Evolutionary conservation across 2,113 vertebrate species (phyloP), one percentile per base, ranked within the genome.

Genomic region (Atlantisia rogersi): DNA sequence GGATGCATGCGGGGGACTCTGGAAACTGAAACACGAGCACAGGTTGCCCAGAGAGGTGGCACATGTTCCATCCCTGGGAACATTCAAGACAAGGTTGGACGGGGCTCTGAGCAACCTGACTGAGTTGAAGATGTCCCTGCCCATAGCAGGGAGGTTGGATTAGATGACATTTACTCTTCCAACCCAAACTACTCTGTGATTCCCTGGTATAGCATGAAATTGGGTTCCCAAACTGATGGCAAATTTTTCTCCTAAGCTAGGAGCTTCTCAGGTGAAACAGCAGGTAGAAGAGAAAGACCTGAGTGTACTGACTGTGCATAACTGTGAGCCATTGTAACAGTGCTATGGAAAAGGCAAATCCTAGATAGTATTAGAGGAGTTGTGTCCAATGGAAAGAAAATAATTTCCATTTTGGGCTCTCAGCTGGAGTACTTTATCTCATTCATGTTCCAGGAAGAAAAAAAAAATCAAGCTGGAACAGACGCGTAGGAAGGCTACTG

Each of bases 201-300:
- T 53, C 50, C 39, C 17, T 53, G n/a, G 31, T n/a, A 37, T 2
- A 31, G 12, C 37, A 26, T 24, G 42, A 80, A 85, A 79, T 0
- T 42, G 37, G 5, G n/a, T 77, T 70, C 75, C 29, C 11, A 35
- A 31, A 42, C 0, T 32, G 76, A 80, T 0, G 1, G 7, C 37
- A 81, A 76, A 52, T 39, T 64, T 28, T 81, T 76, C 42, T 81
- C 24, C 35, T 52, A 58, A 78, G 5, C 19, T 53, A 40, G 32
- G 25, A 86, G 18, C 40, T 60, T 69, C 70, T 71, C 5, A 15
- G 12, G 17, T 71, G 37, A 77, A 65, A 76, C 5, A 35, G n/a
- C 22, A 90, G 32, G 58, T 4, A 63, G 39, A 79, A 60, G 31
- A 84, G n/a, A 76, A 81, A 22, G 7, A 63, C 8, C 14, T 44